A percentile compares a stretch with the other conserved stretches of the same genome.
Conservation (phyloP, 2,888 invertebrate species). For the Megalurothrips usitatus region DNA sequence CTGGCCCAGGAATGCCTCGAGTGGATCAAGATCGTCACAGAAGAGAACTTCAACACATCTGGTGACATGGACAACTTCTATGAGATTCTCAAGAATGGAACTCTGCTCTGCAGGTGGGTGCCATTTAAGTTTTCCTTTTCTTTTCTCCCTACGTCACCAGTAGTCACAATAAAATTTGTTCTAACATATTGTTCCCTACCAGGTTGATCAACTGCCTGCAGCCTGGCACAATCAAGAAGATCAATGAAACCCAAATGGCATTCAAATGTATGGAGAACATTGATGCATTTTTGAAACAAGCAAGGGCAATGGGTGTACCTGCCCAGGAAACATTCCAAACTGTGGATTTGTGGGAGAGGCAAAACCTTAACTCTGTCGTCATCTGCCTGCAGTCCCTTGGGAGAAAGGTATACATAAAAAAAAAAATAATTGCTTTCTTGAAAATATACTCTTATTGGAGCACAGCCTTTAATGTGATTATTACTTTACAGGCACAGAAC, state of each 20-base stretch:
- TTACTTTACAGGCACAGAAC: slow-evolving; percentile 62
- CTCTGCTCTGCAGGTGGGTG: slow-evolving; percentile 80
- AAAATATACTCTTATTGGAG: slow-evolving; percentile 23
- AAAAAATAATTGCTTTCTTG: slow-evolving; percentile 32
- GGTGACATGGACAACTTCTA: slow-evolving; percentile 94
- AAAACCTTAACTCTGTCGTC: slow-evolving; percentile 93
- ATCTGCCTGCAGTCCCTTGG: slow-evolving; percentile 92
- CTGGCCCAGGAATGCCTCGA: slow-evolving; percentile 86
- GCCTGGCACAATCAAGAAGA: slow-evolving; percentile 82
- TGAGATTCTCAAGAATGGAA: slow-evolving; percentile 85
- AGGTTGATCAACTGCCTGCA: slow-evolving; percentile 83
- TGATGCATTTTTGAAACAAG: slow-evolving; percentile 83
- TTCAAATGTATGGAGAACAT: slow-evolving; percentile 99
- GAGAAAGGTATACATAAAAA: slow-evolving; percentile 92
- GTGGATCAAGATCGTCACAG: slow-evolving; percentile 85
- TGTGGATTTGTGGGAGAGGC: slow-evolving; percentile 93
- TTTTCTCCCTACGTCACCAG: neutral
- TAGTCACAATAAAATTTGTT: neutral
- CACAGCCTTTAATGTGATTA: neutral
- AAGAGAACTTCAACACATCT: slow-evolving; percentile 76
- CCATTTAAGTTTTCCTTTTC: neutral
- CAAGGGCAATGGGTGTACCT: slow-evolving; percentile 81
- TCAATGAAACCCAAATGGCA: slow-evolving; percentile 85
- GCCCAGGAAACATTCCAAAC: slow-evolving; percentile 95
- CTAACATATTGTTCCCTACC: slow-evolving; percentile 39